A percentile compares a stretch with the other conserved stretches of the same genome.
Evolutionary conservation across 2,113 vertebrate species (phyloP).

Genomic region (Colius striatus): DNA sequence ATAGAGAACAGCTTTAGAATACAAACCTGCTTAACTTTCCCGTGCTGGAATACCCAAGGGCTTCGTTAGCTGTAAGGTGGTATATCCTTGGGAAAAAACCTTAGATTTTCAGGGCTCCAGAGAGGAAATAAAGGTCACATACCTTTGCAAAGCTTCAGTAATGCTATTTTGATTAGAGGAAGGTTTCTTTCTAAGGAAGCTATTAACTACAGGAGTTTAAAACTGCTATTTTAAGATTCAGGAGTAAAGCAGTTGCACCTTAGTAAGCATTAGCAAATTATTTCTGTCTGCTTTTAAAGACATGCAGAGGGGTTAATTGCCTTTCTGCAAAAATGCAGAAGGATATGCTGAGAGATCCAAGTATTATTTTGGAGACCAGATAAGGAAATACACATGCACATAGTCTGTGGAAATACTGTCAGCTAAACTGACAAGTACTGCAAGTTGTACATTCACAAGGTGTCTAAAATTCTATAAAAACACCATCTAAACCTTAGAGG

Average conservation of each 20-base stretch:
- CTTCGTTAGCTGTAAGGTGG: background rate
- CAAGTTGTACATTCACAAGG: background rate
- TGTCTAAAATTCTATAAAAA: background rate
- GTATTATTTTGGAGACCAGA: background rate
- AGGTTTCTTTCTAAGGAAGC: constrained; percentile 18
- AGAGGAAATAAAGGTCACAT: background rate
- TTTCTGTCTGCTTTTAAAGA: background rate
- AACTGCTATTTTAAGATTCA: constrained; percentile 34
- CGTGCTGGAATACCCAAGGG: background rate
- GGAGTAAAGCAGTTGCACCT: constrained; percentile 4
- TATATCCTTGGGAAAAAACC: background rate
- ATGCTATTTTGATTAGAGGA: constrained; percentile 22
- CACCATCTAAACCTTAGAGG: background rate
- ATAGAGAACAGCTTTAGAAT: background rate
- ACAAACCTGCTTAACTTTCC: background rate
- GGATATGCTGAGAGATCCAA: background rate
- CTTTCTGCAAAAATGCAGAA: background rate
- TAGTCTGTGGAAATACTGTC: background rate
- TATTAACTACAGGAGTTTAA: constrained; percentile 12
- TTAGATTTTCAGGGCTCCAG: background rate
- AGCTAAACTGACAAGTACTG: background rate
- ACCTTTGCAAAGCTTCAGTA: background rate
- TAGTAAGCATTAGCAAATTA: background rate
- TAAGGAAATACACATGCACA: background rate
- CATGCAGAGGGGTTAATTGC: background rate